Base-by-base conservation (phyloP, 2,113 vertebrate genomes). In the Periophthalmus modestus region DNA sequence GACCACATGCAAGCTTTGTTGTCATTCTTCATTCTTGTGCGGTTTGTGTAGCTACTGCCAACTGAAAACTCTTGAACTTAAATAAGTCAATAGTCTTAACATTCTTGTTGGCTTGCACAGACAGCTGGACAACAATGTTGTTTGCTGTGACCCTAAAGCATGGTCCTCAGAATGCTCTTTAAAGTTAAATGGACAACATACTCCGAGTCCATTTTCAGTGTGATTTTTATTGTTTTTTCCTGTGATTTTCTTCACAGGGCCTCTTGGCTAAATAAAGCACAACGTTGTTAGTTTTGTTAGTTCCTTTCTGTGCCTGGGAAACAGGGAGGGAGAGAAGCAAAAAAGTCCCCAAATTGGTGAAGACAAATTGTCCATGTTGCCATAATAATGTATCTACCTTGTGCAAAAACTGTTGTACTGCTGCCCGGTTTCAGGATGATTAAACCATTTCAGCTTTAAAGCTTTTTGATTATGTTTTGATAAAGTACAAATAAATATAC, bases 221-320 rank as follows among this genome's bases (percentile, higher is more conserved):
- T 47, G 7, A 70, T 78, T 71, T 63, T 77, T 75, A 63, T 69
- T 58, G 66, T 43, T 70, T 39, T 65, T 63, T 81, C 28, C 59
- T 16, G 71, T 23, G 71, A 52, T 78, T 77, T 68, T 70, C 63
- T 70, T 66, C 52, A 67, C 71, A 57, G 62, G 58, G 68, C 28
- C 66, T 14, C 71, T 67, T 28, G 14, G 34, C 75, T 54, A 39
- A 71, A 74, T 46, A 10, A 34, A 66, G 34, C 74, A 24, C 33
- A 9, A 47, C 73, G 75, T 79, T 83, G 85, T 84, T 90, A 82
- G 78, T 78, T 87, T 82, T 84, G 85, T 59, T 62, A 62, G 57
- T 84, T 69, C 68, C 78, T 80, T 79, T 78, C 66, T 61, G 72
- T 67, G 48, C 43, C 69, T 83, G 81, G 80, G 84, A 79, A 74